phyloP scores from a whole-genome alignment of 2,113 vertebrate genomes.

The Gopherus flavomarginatus region DNA sequence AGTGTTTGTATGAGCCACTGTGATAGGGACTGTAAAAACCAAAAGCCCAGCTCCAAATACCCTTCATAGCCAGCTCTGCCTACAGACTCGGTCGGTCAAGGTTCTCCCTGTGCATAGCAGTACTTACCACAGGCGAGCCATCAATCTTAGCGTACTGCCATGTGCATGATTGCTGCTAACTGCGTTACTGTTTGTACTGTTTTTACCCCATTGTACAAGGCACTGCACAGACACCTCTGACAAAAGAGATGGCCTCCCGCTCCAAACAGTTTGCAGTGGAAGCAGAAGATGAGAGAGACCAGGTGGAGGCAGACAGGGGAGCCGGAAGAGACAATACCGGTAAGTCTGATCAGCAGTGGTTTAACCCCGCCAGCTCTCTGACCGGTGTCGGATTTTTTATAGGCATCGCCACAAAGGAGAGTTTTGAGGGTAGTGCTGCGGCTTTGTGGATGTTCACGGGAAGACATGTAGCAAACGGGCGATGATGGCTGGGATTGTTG shows the following conservation, averaged over 20 bases:
- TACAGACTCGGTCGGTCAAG: fast-evolving
- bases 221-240: background rate
- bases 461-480: background rate
- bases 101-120: background rate
- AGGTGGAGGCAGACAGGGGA: background rate
- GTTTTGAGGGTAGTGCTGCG: background rate
- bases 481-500: background rate
- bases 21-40: background rate
- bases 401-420: background rate
- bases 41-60: background rate
- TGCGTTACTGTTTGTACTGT: background rate
- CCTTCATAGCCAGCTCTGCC: background rate
- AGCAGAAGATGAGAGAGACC: background rate
- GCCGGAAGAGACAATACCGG: background rate
- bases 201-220: background rate
- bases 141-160: background rate
- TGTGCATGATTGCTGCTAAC: background rate
- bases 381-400: background rate
- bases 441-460: background rate
- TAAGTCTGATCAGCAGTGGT: background rate
- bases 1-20: background rate
- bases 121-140: background rate
- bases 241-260: background rate
- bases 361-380: background rate
- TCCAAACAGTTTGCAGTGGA: background rate